phyloP scores from a whole-genome alignment of 2,797 vertebrate genomes.

The Muscicapa comitata region DNA sequence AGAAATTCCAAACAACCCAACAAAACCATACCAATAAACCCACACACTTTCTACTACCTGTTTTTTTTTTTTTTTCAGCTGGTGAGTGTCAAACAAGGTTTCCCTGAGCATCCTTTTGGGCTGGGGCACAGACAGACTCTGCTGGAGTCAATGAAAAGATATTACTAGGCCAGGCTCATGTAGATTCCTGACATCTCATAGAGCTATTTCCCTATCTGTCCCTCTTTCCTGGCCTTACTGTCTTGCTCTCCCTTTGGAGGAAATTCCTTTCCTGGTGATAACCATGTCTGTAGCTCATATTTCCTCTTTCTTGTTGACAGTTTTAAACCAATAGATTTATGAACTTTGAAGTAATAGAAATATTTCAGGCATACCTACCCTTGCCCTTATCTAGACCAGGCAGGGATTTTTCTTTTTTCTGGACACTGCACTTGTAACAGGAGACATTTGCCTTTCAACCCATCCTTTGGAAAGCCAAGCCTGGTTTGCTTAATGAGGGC shows the following conservation, averaged over 20 bases:
- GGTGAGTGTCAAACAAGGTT: not conserved
- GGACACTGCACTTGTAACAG: conserved; percentile 21
- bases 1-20: not conserved
- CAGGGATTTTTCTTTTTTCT: conserved; percentile 25
- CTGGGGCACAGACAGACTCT: not conserved
- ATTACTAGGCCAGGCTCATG: not conserved
- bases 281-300: conserved; percentile 68
- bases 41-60: not conserved
- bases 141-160: conserved; percentile 1
- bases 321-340: conserved; percentile 81
- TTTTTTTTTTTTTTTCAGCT: not conserved
- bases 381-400: conserved; percentile 69
- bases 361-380: conserved; percentile 72
- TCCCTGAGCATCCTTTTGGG: not conserved
- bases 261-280: conserved; percentile 75
- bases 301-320: conserved; percentile 76
- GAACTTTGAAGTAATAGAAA: conserved; percentile 78
- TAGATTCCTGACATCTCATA: not conserved
- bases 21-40: not conserved
- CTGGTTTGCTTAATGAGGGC: not conserved
- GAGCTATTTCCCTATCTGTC: conserved; percentile 57
- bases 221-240: conserved; percentile 23
- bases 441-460: conserved; percentile 19
- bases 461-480: not conserved
- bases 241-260: conserved; percentile 58